Conservation (phyloP, 2,113 vertebrate genomes). For the Capra hircus region DNA sequence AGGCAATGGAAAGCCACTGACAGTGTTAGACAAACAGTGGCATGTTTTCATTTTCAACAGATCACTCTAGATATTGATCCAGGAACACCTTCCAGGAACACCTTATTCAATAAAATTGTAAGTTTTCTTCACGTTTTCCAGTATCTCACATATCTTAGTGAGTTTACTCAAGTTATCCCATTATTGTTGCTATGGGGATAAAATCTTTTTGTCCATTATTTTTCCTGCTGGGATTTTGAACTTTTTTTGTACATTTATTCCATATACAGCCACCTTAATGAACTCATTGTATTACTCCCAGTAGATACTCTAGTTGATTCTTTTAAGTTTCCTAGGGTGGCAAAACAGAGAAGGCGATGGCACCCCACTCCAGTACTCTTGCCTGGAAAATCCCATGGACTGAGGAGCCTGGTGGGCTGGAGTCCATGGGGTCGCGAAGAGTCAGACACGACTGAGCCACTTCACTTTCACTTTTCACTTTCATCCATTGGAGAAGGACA, state of each 20-base stretch:
- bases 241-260: conserved; percentile 8
- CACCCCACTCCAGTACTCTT: no score
- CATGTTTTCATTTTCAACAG: not conserved
- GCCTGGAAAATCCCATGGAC: no score
- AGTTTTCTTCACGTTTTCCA: not conserved
- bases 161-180: not conserved
- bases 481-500: no score
- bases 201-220: not conserved
- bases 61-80: not conserved
- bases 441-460: no score
- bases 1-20: not conserved
- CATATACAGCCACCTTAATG: not conserved
- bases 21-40: not conserved
- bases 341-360: not conserved
- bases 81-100: not conserved
- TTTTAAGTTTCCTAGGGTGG: not conserved
- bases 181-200: not conserved
- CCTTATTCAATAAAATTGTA: not conserved
- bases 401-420: no score
- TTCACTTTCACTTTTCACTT: no score
- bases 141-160: not conserved
- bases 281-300: not conserved
- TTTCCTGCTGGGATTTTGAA: not conserved
- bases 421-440: no score
- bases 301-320: not conserved